Base-by-base conservation (phyloP, 2,888 invertebrate genomes). In the Agapostemon virescens region DNA sequence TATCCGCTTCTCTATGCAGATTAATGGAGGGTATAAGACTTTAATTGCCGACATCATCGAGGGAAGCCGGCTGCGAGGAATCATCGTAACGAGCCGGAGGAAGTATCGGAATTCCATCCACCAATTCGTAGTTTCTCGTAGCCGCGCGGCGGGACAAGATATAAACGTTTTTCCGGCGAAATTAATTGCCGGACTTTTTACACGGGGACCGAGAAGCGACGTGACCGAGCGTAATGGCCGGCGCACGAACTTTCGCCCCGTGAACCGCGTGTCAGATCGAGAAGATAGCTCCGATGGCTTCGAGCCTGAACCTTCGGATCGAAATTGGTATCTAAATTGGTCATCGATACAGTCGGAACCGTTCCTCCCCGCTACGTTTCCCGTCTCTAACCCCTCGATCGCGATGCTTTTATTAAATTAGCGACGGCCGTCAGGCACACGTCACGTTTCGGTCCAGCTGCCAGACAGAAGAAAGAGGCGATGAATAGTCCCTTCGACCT, bases 321-420 rank as follows among this genome's bases (percentile, higher is more conserved):
- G 55, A 69, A 69, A 68, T 36, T 36, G 63, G 45, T 85, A 85
- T 85, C 85, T 82, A 81, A 85, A 84, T 86, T 86, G 84, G 82
- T 85, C 82, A 84, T 85, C 87, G 88, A 86, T 87, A 82, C 82
- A 70, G 30, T n/a, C 45, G 61, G 42, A 45, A 33, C 49, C 49
- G 42, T 33, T 74, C 49, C 55, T 71, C 40, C 42, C 64, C 36
- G 49, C 68, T 67, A 52, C 52, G 61, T 70, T 58, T 30, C 49
- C 13, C 63, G n/a, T 33, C 52, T 13, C 20, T 52, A n/a, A n/a
- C 36, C 26, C 3, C 30, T 30, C 61, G 55, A 40, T 77, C 64
- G 52, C 68, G 74, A 69, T 67, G 79, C 84, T 84, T 87, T 84
- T 86, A 86, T 85, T 86, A 84, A 85, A 86, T 86, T 86, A 86